Conservation (phyloP, 2,888 invertebrate species). For the Bunonema sp. region DNA sequence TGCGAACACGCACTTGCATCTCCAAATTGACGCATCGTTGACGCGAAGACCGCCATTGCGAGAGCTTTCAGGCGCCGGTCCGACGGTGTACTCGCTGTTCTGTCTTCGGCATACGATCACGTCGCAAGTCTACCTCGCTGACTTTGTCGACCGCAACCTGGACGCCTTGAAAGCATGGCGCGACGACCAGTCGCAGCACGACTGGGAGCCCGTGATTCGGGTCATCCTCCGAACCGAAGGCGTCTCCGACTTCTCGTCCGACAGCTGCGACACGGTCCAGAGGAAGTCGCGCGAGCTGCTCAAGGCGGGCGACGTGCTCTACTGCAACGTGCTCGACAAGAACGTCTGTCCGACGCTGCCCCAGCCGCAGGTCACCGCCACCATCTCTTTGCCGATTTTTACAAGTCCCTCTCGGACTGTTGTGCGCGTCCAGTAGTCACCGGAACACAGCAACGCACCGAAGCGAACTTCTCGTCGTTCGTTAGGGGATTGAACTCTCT, state of each 20-base stretch:
- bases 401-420: conserved; percentile 1
- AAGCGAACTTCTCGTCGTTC: too few relatives aligned
- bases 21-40: neutral
- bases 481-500: too few relatives aligned
- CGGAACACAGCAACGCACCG: too few relatives aligned
- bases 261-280: too few relatives aligned
- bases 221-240: conserved; percentile 10
- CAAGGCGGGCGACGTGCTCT: too few relatives aligned
- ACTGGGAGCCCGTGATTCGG: conserved; percentile 25
- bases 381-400: conserved; percentile 2
- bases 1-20: too few relatives aligned
- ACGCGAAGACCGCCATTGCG: neutral
- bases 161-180: conserved; percentile 17
- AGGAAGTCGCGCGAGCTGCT: too few relatives aligned
- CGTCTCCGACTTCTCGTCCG: neutral
- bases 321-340: too few relatives aligned
- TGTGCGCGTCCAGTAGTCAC: too few relatives aligned
- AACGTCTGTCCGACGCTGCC: too few relatives aligned
- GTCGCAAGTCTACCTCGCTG: conserved; percentile 19
- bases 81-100: conserved; percentile 33
- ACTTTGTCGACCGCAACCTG: conserved; percentile 26
- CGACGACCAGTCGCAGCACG: conserved; percentile 8
- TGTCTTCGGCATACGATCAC: conserved; percentile 19
- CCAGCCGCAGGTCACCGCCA: too few relatives aligned
- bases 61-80: conserved; percentile 12